A percentile compares a stretch with the other conserved stretches of the same genome.
Conservation (phyloP, 2,113 vertebrate species). For the Leptobrachium ailaonicum region DNA sequence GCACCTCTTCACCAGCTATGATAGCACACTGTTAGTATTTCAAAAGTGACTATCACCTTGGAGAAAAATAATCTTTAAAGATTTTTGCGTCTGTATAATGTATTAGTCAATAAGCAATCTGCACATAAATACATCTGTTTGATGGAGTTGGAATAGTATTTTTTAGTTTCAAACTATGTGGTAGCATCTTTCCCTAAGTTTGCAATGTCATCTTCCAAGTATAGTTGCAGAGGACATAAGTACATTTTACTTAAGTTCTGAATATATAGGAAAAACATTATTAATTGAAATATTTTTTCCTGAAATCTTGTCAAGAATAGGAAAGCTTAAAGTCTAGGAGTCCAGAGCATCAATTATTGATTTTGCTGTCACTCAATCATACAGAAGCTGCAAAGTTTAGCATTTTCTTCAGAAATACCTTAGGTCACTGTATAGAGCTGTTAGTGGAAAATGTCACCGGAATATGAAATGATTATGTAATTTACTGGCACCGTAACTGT, state of each 20-base stretch:
- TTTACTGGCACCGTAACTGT: too few relatives aligned
- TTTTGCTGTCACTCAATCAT: constrained; percentile 24
- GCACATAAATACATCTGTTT: neutral
- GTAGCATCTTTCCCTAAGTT: neutral
- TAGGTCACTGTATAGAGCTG: neutral
- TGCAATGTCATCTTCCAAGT: neutral
- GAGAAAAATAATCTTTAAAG: neutral
- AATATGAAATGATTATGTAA: neutral
- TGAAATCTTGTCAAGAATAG: neutral
- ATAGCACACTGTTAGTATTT: neutral
- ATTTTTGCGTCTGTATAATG: neutral
- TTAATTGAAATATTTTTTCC: neutral
- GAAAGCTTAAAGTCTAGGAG: neutral
- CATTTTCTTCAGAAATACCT: neutral
- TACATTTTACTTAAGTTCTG: neutral
- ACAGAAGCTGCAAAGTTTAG: neutral
- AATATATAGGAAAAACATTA: neutral
- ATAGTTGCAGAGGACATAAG: neutral
- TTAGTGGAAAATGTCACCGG: neutral
- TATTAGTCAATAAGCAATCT: neutral
- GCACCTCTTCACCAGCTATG: neutral
- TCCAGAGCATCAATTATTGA: constrained; percentile 26
- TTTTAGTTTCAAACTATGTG: neutral
- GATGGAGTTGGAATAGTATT: neutral
- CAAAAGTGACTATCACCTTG: neutral